A percentile compares a stretch with the other conserved stretches of the same genome.
Evolutionary conservation across 2,888 invertebrate genomes (phyloP).

Genomic region (Drosophila anceps): DNA sequence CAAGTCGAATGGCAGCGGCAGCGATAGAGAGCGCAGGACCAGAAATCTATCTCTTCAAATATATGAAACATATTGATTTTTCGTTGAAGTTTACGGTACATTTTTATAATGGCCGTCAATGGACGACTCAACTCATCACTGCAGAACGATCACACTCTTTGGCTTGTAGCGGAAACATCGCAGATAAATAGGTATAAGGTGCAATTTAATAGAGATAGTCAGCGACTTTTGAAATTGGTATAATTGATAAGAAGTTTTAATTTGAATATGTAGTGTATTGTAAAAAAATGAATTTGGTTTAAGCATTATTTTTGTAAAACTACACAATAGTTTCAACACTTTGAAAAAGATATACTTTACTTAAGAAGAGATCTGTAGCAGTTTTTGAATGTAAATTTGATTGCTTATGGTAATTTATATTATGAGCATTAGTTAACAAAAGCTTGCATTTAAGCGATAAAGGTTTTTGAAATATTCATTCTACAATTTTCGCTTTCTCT

Average conservation of each 20-base stretch:
- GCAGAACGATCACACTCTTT: too few relatives aligned
- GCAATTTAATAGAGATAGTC: neutral
- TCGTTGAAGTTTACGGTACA: conserved; percentile 51
- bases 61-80: conserved; percentile 73
- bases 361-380: too few relatives aligned
- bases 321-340: neutral
- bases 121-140: conserved; percentile 17
- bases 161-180: too few relatives aligned
- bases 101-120: conserved; percentile 62
- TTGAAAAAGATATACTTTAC: too few relatives aligned
- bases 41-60: conserved; percentile 36
- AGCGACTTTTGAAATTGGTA: too few relatives aligned
- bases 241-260: too few relatives aligned
- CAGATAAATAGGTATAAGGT: too few relatives aligned
- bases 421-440: neutral
- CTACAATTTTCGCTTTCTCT: neutral
- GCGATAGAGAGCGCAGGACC: conserved; percentile 33
- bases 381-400: neutral
- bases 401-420: neutral
- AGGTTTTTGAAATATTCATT: neutral
- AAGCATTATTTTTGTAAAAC: neutral
- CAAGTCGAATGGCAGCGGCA: conserved; percentile 36
- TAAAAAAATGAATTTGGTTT: neutral
- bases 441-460: neutral
- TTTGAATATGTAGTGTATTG: too few relatives aligned